A percentile compares a stretch with the other conserved stretches of the same genome.
These are phyloP conservation scores for Nemopilema nomurai DNA, from an alignment of 30 jellyfish, hydroid and myxozoan species.

Conservation along the genomic window DNA sequence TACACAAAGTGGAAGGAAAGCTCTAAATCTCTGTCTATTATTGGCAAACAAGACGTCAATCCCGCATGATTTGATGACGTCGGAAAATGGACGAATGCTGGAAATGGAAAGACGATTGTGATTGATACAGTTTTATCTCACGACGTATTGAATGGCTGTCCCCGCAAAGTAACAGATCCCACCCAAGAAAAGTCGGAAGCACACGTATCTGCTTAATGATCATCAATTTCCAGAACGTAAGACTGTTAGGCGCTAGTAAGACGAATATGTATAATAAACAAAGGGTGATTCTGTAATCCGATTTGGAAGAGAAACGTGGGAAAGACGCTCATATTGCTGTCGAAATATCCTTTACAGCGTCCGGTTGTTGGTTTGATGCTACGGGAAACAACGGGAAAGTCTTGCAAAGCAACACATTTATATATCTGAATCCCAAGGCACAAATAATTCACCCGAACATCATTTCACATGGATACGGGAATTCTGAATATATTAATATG, in stretches of 20 bases:
- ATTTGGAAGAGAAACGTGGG: too few relatives aligned
- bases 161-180: background rate
- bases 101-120: too few relatives aligned
- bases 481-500: background rate
- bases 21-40: background rate
- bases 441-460: background rate
- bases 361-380: too few relatives aligned
- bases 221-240: too few relatives aligned
- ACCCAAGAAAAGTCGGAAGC: background rate
- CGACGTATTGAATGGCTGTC: background rate
- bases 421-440: too few relatives aligned
- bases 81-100: background rate
- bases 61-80: background rate
- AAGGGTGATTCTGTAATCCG: too few relatives aligned
- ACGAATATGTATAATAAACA: too few relatives aligned
- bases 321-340: too few relatives aligned
- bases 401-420: background rate
- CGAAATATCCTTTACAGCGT: too few relatives aligned
- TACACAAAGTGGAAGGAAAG: background rate
- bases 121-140: background rate
- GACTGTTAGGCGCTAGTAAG: too few relatives aligned
- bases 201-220: too few relatives aligned
- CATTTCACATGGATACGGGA: background rate
- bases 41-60: background rate
- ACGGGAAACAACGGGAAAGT: too few relatives aligned